These are phyloP conservation scores for Cepaea hortensis DNA, from an alignment of 2,888 invertebrate genomes.

Conservation along the genomic window DNA sequence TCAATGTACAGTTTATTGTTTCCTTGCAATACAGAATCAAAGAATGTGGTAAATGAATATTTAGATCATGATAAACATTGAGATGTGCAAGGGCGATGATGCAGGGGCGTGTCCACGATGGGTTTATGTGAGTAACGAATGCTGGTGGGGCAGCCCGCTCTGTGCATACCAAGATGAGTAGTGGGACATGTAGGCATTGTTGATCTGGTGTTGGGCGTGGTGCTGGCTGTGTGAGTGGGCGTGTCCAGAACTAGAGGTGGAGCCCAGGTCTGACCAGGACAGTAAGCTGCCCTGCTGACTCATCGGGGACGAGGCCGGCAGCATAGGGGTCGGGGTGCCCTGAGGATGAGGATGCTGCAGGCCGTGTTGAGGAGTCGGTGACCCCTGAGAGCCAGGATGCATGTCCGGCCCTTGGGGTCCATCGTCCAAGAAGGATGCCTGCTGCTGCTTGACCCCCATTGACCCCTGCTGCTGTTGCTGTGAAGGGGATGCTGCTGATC, in stretches of 20 bases:
- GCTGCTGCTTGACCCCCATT: conserved; percentile 29
- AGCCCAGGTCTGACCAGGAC: conserved; percentile 40
- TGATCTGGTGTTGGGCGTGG: conserved; percentile 41
- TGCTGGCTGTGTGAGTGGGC: conserved; percentile 40
- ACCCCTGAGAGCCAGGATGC: conserved; percentile 42
- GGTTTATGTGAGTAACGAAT: conserved; percentile 49
- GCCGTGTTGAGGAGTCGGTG: conserved; percentile 40
- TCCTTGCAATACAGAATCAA: neutral
- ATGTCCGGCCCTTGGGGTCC: conserved; percentile 40
- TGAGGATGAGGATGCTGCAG: conserved; percentile 45
- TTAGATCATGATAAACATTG: neutral
- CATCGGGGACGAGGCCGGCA: conserved; percentile 45
- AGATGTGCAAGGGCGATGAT: neutral
- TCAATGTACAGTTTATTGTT: no score
- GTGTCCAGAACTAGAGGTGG: conserved; percentile 39
- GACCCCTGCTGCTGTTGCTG: conserved; percentile 47
- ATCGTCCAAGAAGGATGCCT: conserved; percentile 38
- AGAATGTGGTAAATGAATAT: no score
- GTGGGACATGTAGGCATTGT: conserved; percentile 51
- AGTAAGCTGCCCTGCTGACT: conserved; percentile 42
- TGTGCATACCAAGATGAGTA: conserved; percentile 51
- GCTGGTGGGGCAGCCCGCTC: conserved; percentile 45
- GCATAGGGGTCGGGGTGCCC: conserved; percentile 46
- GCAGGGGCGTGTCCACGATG: neutral
- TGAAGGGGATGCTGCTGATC: conserved; percentile 25